Evolutionary conservation across 2,797 vertebrate species (phyloP).

Genomic region (Benthosema pterotum): DNA sequence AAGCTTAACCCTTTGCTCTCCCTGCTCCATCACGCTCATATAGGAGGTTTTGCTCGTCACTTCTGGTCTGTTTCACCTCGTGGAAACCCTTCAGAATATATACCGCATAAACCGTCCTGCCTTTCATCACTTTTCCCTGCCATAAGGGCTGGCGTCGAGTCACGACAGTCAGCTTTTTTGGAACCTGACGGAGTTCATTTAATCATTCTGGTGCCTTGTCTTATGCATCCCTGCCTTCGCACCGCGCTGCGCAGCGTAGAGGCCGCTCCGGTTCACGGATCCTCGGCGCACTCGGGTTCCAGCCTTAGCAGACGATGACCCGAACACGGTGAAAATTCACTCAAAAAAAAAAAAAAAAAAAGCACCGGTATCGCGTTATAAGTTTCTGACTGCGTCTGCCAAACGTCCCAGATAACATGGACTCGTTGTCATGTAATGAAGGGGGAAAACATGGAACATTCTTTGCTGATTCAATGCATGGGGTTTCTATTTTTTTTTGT

Average conservation of each 20-base stretch:
- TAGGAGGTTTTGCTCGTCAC: slow-evolving; percentile 56
- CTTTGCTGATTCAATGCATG: no score
- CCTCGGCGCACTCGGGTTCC: slow-evolving; percentile 14
- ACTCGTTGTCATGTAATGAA: no score
- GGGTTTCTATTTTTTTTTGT: no score
- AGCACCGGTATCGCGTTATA: slow-evolving; percentile 25
- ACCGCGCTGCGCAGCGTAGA: slow-evolving; percentile 19
- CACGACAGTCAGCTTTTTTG: slow-evolving; percentile 47
- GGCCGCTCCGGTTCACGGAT: slow-evolving; percentile 16
- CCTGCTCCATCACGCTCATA: slow-evolving; percentile 50
- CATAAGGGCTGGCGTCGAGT: slow-evolving; percentile 25
- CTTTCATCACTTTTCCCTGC: slow-evolving; percentile 49
- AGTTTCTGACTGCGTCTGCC: slow-evolving; percentile 11
- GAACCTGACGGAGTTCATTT: slow-evolving; percentile 32
- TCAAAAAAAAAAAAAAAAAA: no score
- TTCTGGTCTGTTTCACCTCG: slow-evolving; percentile 61
- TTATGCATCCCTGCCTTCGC: slow-evolving; percentile 38
- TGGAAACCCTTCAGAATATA: slow-evolving; percentile 44
- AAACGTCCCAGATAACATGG: neutral
- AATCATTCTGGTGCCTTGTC: slow-evolving; percentile 50
- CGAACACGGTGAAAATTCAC: slow-evolving; percentile 12
- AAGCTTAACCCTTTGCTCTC: slow-evolving; percentile 36
- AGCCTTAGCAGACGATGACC: slow-evolving; percentile 40
- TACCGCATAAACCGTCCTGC: slow-evolving; percentile 55
- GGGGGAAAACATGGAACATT: no score